Conservation (phyloP, 2,888 invertebrate genomes). For the Halictus quadricinctus region DNA sequence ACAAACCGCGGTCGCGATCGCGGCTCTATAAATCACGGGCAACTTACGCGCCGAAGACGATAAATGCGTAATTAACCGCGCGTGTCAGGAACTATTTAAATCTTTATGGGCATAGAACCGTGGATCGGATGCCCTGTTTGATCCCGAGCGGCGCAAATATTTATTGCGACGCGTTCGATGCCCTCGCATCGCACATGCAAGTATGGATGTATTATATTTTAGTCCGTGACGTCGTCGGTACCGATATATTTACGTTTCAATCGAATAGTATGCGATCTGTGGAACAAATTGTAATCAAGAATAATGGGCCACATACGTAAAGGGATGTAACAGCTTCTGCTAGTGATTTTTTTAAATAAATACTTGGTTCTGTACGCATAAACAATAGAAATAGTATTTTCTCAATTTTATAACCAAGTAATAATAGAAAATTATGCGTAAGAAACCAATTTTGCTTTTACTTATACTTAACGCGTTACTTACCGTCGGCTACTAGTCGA, state of each 20-base stretch:
- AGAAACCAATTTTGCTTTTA: not conserved
- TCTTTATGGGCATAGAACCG: conserved; percentile 38
- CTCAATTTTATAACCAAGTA: not conserved
- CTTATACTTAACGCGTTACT: too few relatives aligned
- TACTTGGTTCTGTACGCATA: not conserved
- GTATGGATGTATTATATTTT: not conserved
- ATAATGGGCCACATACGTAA: not conserved
- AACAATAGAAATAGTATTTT: not conserved
- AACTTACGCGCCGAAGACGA: conserved; percentile 37
- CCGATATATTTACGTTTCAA: not conserved
- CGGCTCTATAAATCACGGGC: conserved; percentile 48
- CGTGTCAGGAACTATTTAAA: conserved; percentile 52
- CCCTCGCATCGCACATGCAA: not conserved
- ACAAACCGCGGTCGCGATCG: conserved; percentile 44
- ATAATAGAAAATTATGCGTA: not conserved
- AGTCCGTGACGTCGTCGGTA: not conserved
- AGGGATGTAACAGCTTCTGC: not conserved
- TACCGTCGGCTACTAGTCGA: too few relatives aligned
- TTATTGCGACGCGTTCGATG: conserved; percentile 30
- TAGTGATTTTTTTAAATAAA: not conserved
- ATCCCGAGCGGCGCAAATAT: conserved; percentile 29
- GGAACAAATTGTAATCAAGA: not conserved
- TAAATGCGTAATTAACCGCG: conserved; percentile 56
- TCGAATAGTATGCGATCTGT: not conserved
- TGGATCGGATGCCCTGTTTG: conserved; percentile 14